A percentile compares a stretch with the other conserved stretches of the same genome.
phyloP scores from a whole-genome alignment of 2,113 vertebrate genomes.

The Lagopus leucura region DNA sequence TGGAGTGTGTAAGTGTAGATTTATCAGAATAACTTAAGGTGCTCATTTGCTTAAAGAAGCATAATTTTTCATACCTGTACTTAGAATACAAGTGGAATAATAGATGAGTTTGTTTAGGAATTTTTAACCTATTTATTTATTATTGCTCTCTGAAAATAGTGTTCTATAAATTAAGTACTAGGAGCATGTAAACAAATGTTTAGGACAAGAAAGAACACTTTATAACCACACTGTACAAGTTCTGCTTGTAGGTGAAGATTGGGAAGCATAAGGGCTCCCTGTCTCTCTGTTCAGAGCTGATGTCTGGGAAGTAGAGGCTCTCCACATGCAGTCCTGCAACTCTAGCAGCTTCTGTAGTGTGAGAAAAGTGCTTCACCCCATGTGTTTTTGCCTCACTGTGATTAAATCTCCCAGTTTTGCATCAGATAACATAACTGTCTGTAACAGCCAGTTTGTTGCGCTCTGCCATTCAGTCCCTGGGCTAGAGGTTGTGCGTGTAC shows the following conservation, averaged over 20 bases:
- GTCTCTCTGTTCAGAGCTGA: not conserved
- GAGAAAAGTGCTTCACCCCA: not conserved
- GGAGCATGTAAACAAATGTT: not conserved
- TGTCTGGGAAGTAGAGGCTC: not conserved
- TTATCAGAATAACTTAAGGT: slow-evolving; percentile 40
- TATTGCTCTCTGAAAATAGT: not conserved
- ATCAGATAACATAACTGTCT: not conserved
- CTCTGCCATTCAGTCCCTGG: not conserved
- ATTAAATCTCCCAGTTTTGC: not conserved
- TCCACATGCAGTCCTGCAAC: not conserved
- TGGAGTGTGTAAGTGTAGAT: slow-evolving; percentile 29
- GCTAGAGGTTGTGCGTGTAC: not conserved
- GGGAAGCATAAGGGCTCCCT: not conserved
- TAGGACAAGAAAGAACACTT: not conserved
- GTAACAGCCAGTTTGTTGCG: not conserved
- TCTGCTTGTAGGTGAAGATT: not conserved
- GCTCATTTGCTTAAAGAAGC: slow-evolving; percentile 46
- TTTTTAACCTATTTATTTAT: not conserved
- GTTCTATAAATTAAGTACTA: not conserved
- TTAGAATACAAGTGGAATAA: not conserved
- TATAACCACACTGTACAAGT: not conserved
- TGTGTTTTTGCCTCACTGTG: not conserved
- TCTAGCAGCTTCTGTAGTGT: not conserved
- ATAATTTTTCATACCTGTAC: slow-evolving; percentile 29
- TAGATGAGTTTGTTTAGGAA: not conserved